phyloP scores from a whole-genome alignment of 2,797 vertebrate genomes.

The Prionace glauca region DNA sequence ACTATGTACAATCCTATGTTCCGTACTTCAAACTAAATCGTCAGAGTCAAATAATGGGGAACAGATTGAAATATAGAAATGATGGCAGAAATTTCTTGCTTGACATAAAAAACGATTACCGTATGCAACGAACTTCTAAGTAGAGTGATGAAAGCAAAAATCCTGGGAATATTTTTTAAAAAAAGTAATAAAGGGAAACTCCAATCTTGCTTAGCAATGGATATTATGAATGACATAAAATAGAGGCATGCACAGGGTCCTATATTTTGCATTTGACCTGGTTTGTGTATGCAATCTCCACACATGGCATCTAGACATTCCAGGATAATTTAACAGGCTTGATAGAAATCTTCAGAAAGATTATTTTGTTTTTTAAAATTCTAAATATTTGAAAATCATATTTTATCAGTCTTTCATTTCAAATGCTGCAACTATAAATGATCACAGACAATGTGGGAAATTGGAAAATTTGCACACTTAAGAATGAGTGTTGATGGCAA shows the following conservation, averaged over 20 bases:
- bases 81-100: not conserved
- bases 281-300: not conserved
- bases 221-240: not conserved
- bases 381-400: not conserved
- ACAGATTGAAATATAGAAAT: not conserved
- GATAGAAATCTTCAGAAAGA: not conserved
- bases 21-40: not conserved
- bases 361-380: not conserved
- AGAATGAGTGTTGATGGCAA: not conserved
- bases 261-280: not conserved
- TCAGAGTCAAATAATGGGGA: not conserved
- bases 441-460: not conserved
- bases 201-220: not conserved
- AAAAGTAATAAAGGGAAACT: not conserved
- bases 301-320: not conserved
- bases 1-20: not conserved
- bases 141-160: not conserved
- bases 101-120: not conserved
- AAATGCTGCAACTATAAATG: not conserved
- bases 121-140: not conserved
- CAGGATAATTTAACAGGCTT: not conserved
- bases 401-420: not conserved
- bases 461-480: not conserved
- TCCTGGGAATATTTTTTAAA: not conserved
- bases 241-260: not conserved